Base-by-base conservation (phyloP, 2,888 invertebrate species). In the Creontiades dilutus region DNA sequence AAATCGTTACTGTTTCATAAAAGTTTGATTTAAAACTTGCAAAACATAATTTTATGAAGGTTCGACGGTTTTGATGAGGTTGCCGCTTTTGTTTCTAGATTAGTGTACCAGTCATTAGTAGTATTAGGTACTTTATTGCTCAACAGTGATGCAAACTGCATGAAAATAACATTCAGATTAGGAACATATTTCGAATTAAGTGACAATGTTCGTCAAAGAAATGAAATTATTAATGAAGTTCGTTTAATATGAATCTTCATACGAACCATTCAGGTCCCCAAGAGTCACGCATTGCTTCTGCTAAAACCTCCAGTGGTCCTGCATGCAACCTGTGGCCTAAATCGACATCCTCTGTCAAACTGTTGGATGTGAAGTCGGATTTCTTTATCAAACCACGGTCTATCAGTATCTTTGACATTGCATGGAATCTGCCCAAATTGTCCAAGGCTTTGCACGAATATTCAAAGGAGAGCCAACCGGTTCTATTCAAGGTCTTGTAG, bases 341-440 rank as follows among this genome's bases (percentile, higher is more conserved):
- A n/a, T 78, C 78, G 4, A 14, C 19, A 19, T 78, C 37, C 9
- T 14, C 37, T 11, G 9, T 12, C n/a, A 46, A 16, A 19, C 46
- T 78, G 19, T 78, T 78, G 7, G 37, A 14, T 0, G 55, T 13
- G 27, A 85, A 85, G 27, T 85, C 28, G 0, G 57, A 23, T n/a
- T 57, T 85, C 55, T 11, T 11, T 5, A 85, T 85, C 37, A 57
- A 19, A 52, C 81, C 88, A 80, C 88, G 52, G 14, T 89, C 82
- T n/a, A 89, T 47, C 11, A 89, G n/a, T 14, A 82, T 61, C 55
- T 47, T 82, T 5, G 89, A 82, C 61, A 81, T 81, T 16, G 89
- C 89, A 47, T 89, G 89, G 68, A 89, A 82, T 57, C 81, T 81
- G 19, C 68, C 89, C 61, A 89, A 61, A n/a, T 61, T 61, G 37